Base-by-base conservation (phyloP, 2,113 vertebrate genomes). In the Grammomys dolichurus region DNA sequence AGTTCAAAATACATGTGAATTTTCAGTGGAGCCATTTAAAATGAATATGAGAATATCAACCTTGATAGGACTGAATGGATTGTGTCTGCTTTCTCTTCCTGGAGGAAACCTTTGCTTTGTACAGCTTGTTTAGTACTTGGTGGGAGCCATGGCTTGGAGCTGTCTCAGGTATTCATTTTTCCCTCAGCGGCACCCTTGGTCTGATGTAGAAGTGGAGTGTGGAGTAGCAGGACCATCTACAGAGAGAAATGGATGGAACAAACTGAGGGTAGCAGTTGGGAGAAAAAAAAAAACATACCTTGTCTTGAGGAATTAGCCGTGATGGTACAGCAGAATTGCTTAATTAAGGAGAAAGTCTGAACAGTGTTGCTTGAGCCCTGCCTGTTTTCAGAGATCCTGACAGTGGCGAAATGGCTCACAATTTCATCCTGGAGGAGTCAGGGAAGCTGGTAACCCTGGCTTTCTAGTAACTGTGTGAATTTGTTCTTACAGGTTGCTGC, bases 401-500 rank as follows among this genome's bases (percentile, higher is more conserved):
- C 13, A 10, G 8, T 46, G 13, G 70, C 31, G 2, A 36, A 33
- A 28, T 14, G 87, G 14, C 24, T 56, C 69, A 1, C 5, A 14
- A 12, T 10, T 28, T 73, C 4, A 19, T 8, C 14, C 22, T 5
- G 43, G 46, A 78, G 22, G 13, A 17, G 31, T 28, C 43, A 51
- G 54, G 31, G 65, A 13, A 7, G 1, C n/a, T 31, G 33, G 22
- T 36, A 65, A 40, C 69, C 0, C 28, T 63, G 28, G 43, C 72
- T 20, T 0, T 16, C 12, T 20, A 17, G 26, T 12, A 63, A 58
- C 33, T 58, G 1, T 22, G 73, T 90, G 33, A 2, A 56, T 95
- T 33, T 77, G 0, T 70, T 31, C 98, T 87, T 89, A 48, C 90
- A 99, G 99, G 97, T 98, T 99, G 89, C 98, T 99, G 96, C 99